A percentile compares a stretch with the other conserved stretches of the same genome.
Conservation (phyloP, 2,797 vertebrate genomes). For the Enoplosus armatus region DNA sequence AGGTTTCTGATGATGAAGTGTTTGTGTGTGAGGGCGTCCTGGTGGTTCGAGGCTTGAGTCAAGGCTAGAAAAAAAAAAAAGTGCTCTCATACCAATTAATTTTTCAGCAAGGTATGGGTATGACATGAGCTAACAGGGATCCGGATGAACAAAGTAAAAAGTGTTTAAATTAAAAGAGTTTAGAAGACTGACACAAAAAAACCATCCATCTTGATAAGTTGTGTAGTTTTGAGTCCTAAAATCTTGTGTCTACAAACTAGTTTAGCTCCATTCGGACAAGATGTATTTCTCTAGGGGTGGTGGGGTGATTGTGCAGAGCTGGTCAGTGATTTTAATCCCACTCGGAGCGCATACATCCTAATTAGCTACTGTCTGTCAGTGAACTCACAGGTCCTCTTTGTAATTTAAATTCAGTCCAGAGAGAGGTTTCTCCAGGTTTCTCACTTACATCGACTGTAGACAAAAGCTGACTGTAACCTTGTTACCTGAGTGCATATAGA, state of each 20-base stretch:
- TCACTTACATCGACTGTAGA: background rate
- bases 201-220: background rate
- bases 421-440: too few relatives aligned
- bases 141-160: background rate
- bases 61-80: background rate
- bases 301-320: background rate
- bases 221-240: background rate
- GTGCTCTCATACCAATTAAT: background rate
- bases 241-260: rapidly evolving
- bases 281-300: background rate
- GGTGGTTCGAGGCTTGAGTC: background rate
- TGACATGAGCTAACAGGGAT: background rate
- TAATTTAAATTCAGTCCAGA: background rate
- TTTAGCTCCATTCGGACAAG: background rate
- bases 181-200: background rate
- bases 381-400: background rate
- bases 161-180: too few relatives aligned
- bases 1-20: background rate
- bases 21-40: background rate
- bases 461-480: background rate
- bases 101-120: background rate
- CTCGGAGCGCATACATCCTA: background rate
- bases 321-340: background rate
- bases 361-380: background rate
- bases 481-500: background rate